Percentiles rank a stretch among this genome's conserved stretches.
These are phyloP conservation scores for Euura lappo DNA, from an alignment of 1,140 invertebrate genomes.

Conservation along the genomic window DNA sequence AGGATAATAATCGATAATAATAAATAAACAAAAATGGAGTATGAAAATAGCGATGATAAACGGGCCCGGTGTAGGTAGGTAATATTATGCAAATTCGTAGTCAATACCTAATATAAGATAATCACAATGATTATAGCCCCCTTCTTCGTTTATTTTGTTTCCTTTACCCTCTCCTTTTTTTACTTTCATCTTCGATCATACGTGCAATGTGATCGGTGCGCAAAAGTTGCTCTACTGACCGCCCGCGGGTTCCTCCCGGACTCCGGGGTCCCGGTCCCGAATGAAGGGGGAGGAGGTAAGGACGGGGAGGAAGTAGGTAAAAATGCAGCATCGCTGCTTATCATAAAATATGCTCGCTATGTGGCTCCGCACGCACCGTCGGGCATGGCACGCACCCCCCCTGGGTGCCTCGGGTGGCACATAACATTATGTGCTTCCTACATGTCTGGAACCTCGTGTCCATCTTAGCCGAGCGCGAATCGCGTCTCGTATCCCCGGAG, in stretches of 20 bases:
- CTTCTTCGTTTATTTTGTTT: slow-evolving; percentile 19
- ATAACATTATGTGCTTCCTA: slow-evolving; percentile 38
- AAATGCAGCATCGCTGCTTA: slow-evolving; percentile 53
- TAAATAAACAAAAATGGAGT: slow-evolving; percentile 26
- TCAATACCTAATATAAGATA: slow-evolving; percentile 62
- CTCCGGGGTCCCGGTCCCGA: slow-evolving; percentile 31
- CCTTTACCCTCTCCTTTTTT: slow-evolving; percentile 28
- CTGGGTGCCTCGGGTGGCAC: slow-evolving; percentile 33
- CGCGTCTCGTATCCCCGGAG: slow-evolving; percentile 38
- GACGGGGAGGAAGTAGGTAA: slow-evolving; percentile 21
- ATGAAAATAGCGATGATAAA: slow-evolving; percentile 25
- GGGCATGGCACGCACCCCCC: not conserved
- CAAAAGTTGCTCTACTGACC: not conserved
- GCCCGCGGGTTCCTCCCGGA: slow-evolving; percentile 30
- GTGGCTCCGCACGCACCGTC: slow-evolving; percentile 15
- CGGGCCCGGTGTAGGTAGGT: slow-evolving; percentile 39
- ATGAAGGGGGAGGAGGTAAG: too few species aligned
- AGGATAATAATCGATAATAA: slow-evolving; percentile 8
- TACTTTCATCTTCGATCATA: slow-evolving; percentile 20
- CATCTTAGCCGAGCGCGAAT: slow-evolving; percentile 16
- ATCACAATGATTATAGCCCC: slow-evolving; percentile 57
- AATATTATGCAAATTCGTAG: slow-evolving; percentile 60
- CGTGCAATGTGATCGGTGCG: too few species aligned
- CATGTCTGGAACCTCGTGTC: slow-evolving; percentile 20
- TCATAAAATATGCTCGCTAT: slow-evolving; percentile 58